Evolutionary conservation across 2,797 vertebrate species (phyloP).

Genomic region (Lacerta bilineata): DNA sequence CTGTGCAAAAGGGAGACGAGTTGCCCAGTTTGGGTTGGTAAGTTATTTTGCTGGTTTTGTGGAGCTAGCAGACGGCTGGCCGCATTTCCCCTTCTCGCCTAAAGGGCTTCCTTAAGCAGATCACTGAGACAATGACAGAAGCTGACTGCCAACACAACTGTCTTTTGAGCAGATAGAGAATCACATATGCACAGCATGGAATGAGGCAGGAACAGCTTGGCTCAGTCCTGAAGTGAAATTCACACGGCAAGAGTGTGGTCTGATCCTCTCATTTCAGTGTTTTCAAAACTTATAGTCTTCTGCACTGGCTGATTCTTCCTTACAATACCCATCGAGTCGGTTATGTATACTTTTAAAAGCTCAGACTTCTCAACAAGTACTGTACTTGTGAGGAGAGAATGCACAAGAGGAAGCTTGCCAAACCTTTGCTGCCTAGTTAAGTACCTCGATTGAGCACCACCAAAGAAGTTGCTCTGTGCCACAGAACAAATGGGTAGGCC

Average conservation of each 20-base stretch:
- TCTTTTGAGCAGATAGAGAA: neutral
- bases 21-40: neutral
- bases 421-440: too few species aligned
- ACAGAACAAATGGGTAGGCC: too few species aligned
- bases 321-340: neutral
- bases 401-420: too few species aligned
- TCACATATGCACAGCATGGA: neutral
- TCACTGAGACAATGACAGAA: neutral
- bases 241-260: neutral
- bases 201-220: neutral
- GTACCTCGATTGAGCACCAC: too few species aligned
- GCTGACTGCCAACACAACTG: neutral
- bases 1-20: neutral
- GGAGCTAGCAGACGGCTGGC: neutral
- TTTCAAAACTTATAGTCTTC: neutral
- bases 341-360: neutral
- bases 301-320: neutral
- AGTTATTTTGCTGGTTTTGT: neutral
- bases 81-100: neutral
- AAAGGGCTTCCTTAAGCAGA: neutral
- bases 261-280: neutral
- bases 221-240: neutral
- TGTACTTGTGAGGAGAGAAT: too few species aligned
- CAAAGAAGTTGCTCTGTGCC: too few species aligned
- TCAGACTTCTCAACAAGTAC: neutral